Percentiles rank a stretch among this genome's conserved stretches.
Evolutionary conservation across 2,888 invertebrate species (phyloP).

Genomic region (Meiosimyza decipiens): DNA sequence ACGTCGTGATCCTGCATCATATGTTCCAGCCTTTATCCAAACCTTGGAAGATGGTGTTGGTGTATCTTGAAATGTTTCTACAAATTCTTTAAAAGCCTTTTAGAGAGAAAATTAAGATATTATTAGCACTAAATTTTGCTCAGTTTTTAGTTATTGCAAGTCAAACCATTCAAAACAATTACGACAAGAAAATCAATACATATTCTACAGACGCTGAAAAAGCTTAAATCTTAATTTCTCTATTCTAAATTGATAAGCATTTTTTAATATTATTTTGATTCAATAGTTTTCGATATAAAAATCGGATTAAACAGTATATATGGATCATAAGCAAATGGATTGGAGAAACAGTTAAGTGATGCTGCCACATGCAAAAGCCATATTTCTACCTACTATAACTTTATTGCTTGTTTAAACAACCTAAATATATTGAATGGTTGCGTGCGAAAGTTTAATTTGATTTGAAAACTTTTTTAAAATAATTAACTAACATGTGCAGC

Average conservation of each 20-base stretch:
- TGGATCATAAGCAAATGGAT: too few relatives aligned
- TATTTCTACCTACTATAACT: too few relatives aligned
- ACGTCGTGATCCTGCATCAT: conserved; percentile 94
- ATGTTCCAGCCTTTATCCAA: conserved; percentile 98
- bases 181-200: background rate
- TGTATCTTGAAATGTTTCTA: conserved; percentile 94
- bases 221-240: background rate
- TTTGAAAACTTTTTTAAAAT: conserved; percentile 26
- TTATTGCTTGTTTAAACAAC: too few relatives aligned
- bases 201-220: background rate
- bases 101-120: background rate
- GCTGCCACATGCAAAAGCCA: too few relatives aligned
- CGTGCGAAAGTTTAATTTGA: background rate
- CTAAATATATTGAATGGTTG: too few relatives aligned
- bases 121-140: too few relatives aligned
- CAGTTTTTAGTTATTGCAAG: too few relatives aligned
- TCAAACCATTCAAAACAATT: background rate
- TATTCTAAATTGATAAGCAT: too few relatives aligned
- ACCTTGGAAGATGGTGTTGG: conserved; percentile 85
- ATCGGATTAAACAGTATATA: too few relatives aligned
- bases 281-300: too few relatives aligned
- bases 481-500: conserved; percentile 80
- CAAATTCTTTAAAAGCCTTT: conserved; percentile 95
- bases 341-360: too few relatives aligned
- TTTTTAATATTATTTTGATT: background rate